Base-by-base conservation (phyloP, 1,140 invertebrate genomes). In the Radopholus similis region DNA sequence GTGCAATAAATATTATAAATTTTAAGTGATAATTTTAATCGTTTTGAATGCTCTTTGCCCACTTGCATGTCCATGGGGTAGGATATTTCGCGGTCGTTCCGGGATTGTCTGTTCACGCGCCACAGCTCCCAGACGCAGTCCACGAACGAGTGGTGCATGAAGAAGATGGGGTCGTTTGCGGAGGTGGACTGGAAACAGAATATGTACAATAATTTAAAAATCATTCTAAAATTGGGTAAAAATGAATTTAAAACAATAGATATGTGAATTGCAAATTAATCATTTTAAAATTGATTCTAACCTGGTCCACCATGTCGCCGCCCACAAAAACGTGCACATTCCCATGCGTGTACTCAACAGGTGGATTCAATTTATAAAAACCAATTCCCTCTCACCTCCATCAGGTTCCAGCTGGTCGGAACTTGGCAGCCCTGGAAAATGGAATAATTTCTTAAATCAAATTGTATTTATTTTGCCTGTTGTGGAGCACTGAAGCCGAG, bases 141-240 rank as follows among this genome's bases (percentile, higher is more conserved):
- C 8, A 84, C 75, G 71, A 83, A 85, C 23, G 73, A 77, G 56
- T 78, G 77, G 26, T 79, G 58, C 32, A 59, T 72, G 70, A 65
- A 78, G 53, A 75, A 69, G 15, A 77, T 64, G 5, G 73, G 73
- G 54, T 75, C 73, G 34, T 75, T 75, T 4, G 74, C 74, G 15
- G 73, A 68, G 4, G 74, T 76, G 13, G 74, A 71, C 53, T 73
- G n/a, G n/a, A n/a, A n/a, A n/a, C n/a, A n/a, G n/a, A n/a, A n/a
- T n/a, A n/a, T n/a, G n/a, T n/a, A n/a, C n/a, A n/a, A n/a, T n/a
- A n/a, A n/a, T n/a, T n/a, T n/a, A n/a, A n/a, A n/a, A n/a, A n/a
- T n/a, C n/a, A n/a, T n/a, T n/a, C n/a, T n/a, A n/a, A n/a, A n/a
- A n/a, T n/a, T n/a, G n/a, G n/a, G n/a, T n/a, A n/a, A n/a, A n/a